Evolutionary conservation across 2,113 vertebrate species (phyloP).

Genomic region (Carassius gibelio): DNA sequence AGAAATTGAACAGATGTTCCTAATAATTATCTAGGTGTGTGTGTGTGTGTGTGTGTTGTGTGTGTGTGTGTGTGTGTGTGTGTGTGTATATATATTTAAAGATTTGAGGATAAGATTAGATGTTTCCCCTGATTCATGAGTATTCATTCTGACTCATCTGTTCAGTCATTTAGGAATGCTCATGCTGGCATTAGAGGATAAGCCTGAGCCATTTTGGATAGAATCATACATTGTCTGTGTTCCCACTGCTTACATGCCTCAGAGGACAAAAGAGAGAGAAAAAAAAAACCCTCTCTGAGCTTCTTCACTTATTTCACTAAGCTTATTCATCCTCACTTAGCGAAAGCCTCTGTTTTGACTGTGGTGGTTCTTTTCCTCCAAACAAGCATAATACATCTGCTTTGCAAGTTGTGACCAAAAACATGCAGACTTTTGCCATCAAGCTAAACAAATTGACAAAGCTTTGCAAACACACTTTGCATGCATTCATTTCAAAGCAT

Average conservation of each 20-base stretch:
- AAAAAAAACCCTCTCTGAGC: conserved; percentile 18
- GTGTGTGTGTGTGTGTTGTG: no score
- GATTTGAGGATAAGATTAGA: background rate
- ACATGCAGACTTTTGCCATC: conserved; percentile 59
- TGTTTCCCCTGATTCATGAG: background rate
- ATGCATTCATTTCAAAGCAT: conserved; percentile 58
- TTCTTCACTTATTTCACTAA: background rate
- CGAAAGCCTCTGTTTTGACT: conserved; percentile 44
- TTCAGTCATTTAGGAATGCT: conserved; percentile 19
- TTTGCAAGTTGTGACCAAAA: conserved; percentile 38
- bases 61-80: no score
- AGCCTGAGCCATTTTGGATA: conserved; percentile 17
- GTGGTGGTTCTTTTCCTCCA: conserved; percentile 48
- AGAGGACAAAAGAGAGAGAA: background rate
- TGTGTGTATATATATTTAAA: background rate
- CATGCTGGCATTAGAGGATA: conserved; percentile 16
- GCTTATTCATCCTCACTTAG: conserved; percentile 40
- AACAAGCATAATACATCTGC: conserved; percentile 49
- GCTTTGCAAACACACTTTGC: conserved; percentile 65
- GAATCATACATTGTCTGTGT: conserved; percentile 1
- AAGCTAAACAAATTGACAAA: conserved; percentile 69
- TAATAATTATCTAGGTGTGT: no score
- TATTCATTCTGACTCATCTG: background rate
- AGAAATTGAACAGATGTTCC: no score
- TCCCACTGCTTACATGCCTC: conserved; percentile 40